A percentile compares a stretch with the other conserved stretches of the same genome.
Evolutionary conservation across 2,113 vertebrate genomes (phyloP).

Genomic region (Phylloscopus trochiloides): DNA sequence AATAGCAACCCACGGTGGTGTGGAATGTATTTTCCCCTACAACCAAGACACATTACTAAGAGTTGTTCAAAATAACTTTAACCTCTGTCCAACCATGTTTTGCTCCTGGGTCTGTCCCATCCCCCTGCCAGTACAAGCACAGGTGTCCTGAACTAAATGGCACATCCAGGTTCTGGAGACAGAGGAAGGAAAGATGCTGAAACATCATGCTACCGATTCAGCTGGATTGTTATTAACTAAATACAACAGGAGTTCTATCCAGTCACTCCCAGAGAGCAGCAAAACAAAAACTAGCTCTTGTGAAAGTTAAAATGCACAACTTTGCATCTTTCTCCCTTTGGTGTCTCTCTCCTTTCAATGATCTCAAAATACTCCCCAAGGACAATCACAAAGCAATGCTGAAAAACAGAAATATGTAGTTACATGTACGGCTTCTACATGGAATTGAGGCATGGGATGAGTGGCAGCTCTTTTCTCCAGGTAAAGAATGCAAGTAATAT

Average conservation of each 20-base stretch:
- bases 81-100: background rate
- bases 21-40: background rate
- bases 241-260: background rate
- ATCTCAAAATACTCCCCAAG: background rate
- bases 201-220: background rate
- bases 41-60: background rate
- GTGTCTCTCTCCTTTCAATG: background rate
- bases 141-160: background rate
- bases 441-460: background rate
- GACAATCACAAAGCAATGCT: background rate
- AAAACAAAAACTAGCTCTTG: background rate
- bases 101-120: background rate
- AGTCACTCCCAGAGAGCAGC: background rate
- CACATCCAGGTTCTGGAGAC: background rate
- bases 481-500: background rate
- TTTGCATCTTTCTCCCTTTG: background rate
- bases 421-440: background rate
- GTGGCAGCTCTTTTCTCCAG: background rate
- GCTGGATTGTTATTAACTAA: background rate
- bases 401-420: background rate
- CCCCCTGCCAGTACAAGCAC: fast-evolving
- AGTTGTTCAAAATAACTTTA: background rate
- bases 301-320: background rate
- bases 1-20: background rate
- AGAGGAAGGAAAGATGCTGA: background rate